Base-by-base conservation (phyloP, 1,140 invertebrate species). In the Cydia splendana region DNA sequence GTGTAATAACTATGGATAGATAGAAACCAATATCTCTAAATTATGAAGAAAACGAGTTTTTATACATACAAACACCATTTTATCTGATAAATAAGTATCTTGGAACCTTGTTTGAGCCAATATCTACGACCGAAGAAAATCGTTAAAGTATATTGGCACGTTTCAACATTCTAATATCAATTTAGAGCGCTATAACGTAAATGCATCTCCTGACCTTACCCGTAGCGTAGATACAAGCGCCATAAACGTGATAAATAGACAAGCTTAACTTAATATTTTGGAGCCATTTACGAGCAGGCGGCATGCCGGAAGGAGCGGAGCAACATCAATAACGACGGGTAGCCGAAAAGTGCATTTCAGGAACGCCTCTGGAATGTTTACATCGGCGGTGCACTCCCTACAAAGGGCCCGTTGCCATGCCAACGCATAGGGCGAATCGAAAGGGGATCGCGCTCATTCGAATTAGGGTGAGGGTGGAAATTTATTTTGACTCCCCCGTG, bases 381-480 rank as follows among this genome's bases (percentile, higher is more conserved):
- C 79, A 78, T 78, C 79, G 73, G 65, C 65, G 81, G 85, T 90
- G 88, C 90, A 90, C 71, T 77, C 79, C 81, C 84, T 85, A 77
- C 77, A 80, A 84, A 86, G 82, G 85, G 85, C 76, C 76, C 74
- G 91, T 93, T 82, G 82, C 87, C 82, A 91, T 90, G 78, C 85
- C 82, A 85, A 93, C 91, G 79, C 62, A 76, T 84, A 81, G 89
- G 88, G 87, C 82, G 83, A 85, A 77, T 76, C 80, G 85, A 84
- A 85, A 92, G 89, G 89, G 91, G 89, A 91, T 77, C 79, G 80
- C 82, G 79, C 74, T 75, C 74, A 78, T 82, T 87, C 82, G 84
- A 91, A 91, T 91, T 90, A 90, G 90, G 88, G 89, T 86, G 89
- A 90, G 89, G 90, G 89, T 88, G 89, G 88, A 82, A 76, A 88